phyloP scores from a whole-genome alignment of 1,140 invertebrate species.

The Bombus superbus region DNA sequence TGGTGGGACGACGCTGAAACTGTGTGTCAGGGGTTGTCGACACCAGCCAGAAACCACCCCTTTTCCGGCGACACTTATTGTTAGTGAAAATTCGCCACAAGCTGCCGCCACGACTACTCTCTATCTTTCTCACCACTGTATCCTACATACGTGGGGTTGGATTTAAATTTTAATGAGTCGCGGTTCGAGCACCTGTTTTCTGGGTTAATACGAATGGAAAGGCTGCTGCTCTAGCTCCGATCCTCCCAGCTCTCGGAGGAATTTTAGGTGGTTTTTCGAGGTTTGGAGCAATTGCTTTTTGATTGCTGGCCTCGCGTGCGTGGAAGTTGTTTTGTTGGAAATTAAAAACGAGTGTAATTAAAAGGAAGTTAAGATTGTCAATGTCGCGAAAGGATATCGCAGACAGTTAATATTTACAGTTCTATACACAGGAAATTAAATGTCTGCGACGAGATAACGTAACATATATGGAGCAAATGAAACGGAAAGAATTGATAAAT shows the following conservation, averaged over 20 bases:
- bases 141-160: not conserved
- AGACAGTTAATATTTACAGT: too few relatives aligned
- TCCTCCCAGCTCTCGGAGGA: not conserved
- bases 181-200: conserved; percentile 16
- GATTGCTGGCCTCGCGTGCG: too few relatives aligned
- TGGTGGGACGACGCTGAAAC: not conserved
- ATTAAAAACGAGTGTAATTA: too few relatives aligned
- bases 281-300: not conserved
- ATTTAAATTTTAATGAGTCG: conserved; percentile 29
- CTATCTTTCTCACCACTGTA: not conserved
- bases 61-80: conserved; percentile 63
- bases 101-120: conserved; percentile 30
- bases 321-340: too few relatives aligned
- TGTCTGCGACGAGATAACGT: too few relatives aligned
- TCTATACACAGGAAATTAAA: too few relatives aligned
- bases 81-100: conserved; percentile 58
- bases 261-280: not conserved
- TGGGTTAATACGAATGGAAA: conserved; percentile 9
- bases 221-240: not conserved
- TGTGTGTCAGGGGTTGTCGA: conserved; percentile 41
- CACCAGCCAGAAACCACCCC: conserved; percentile 25
- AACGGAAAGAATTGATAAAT: too few relatives aligned
- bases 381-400: too few relatives aligned
- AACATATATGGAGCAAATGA: too few relatives aligned
- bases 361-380: too few relatives aligned